Evolutionary conservation across 2,797 vertebrate genomes (phyloP).

Genomic region (Dendrocincla fuliginosa): DNA sequence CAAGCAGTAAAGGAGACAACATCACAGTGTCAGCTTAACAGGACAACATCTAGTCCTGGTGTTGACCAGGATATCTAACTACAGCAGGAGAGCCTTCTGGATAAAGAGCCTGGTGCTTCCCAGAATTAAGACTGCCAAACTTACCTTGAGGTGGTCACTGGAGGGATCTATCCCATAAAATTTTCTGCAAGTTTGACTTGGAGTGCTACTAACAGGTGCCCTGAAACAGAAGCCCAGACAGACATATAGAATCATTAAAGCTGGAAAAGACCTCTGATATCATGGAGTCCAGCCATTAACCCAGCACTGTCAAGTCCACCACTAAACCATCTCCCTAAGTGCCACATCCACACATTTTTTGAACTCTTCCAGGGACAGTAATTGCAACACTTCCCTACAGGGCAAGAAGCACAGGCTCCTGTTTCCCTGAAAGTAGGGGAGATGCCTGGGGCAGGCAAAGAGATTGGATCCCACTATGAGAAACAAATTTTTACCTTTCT

Average conservation of each 20-base stretch:
- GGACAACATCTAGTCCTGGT: neutral
- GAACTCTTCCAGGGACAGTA: neutral
- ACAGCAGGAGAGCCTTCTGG: neutral
- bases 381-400: neutral
- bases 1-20: neutral
- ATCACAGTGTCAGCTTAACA: neutral
- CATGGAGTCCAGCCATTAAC: neutral
- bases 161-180: neutral
- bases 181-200: neutral
- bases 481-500: neutral
- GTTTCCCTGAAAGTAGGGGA: neutral
- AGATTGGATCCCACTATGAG: neutral
- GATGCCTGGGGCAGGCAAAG: neutral
- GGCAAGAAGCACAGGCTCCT: accelerated
- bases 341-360: neutral
- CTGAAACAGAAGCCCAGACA: neutral
- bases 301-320: neutral
- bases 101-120: neutral
- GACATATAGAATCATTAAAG: neutral
- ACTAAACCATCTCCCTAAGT: neutral
- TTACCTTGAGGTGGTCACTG: neutral
- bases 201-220: neutral
- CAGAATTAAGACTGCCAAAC: neutral
- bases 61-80: neutral
- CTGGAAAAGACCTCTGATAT: neutral